phyloP scores from a whole-genome alignment of 1,140 invertebrate genomes.

The Zaprionus africanus region DNA sequence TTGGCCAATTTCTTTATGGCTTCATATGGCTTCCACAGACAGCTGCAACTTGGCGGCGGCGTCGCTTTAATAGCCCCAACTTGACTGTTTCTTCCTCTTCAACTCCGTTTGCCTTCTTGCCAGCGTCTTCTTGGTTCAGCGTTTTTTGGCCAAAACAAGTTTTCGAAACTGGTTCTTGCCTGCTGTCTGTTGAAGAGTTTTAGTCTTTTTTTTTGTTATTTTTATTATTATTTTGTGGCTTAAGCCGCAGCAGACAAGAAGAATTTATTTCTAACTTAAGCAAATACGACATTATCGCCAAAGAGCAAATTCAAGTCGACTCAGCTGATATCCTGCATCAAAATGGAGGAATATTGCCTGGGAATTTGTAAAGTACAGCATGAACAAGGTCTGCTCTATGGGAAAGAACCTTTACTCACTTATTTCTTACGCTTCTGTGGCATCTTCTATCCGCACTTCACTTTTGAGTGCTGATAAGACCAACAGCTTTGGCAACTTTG shows the following conservation, averaged over 20 bases:
- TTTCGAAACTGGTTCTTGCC: slow-evolving; percentile 60
- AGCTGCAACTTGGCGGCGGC: slow-evolving; percentile 73
- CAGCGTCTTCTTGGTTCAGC: slow-evolving; percentile 19
- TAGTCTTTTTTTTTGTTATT: slow-evolving; percentile 28
- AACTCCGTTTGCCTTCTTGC: slow-evolving; percentile 6
- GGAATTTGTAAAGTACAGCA: too few relatives aligned
- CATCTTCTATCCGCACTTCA: neutral
- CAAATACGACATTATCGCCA: slow-evolving; percentile 66
- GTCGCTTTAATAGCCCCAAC: slow-evolving; percentile 75
- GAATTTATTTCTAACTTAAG: slow-evolving; percentile 78
- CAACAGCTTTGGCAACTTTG: slow-evolving; percentile 23
- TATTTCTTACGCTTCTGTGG: neutral
- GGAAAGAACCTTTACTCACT: too few relatives aligned
- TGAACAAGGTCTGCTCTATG: too few relatives aligned
- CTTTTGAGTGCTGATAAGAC: slow-evolving; percentile 54
- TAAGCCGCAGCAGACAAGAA: slow-evolving; percentile 36
- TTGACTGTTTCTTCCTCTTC: slow-evolving; percentile 40
- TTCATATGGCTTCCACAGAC: slow-evolving; percentile 71
- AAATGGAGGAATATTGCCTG: neutral
- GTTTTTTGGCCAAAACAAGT: slow-evolving; percentile 72
- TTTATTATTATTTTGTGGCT: slow-evolving; percentile 43
- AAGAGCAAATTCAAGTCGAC: slow-evolving; percentile 26
- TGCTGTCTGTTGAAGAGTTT: slow-evolving; percentile 29
- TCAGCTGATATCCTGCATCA: slow-evolving; percentile 35
- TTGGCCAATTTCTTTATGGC: slow-evolving; percentile 74